Conservation (phyloP, 1,140 invertebrate genomes). For the Penaeus vannamei region DNA sequence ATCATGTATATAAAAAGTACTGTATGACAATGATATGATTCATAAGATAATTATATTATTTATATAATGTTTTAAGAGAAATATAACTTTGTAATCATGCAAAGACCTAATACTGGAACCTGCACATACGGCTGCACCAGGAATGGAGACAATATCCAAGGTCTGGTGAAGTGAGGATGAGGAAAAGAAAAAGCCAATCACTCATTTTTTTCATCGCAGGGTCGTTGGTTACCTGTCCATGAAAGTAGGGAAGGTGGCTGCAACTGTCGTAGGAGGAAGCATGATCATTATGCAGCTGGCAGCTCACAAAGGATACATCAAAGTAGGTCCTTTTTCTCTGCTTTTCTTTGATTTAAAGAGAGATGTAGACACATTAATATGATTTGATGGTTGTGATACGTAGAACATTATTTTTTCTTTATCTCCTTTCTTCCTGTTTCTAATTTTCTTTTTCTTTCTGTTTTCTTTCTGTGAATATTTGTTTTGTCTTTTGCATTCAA, state of each 20-base stretch:
- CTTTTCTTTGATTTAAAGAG: constrained; percentile 6
- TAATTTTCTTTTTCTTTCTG: background rate
- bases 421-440: background rate
- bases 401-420: constrained; percentile 73
- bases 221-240: constrained; percentile 89
- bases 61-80: too few species aligned
- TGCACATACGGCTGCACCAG: too few species aligned
- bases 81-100: too few species aligned
- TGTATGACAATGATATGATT: too few species aligned
- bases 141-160: background rate
- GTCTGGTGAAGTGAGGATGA: background rate
- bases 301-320: constrained; percentile 92
- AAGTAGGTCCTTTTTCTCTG: constrained; percentile 71
- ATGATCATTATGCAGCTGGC: constrained; percentile 92
- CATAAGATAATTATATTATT: too few species aligned
- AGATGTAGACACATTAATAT: constrained; percentile 27
- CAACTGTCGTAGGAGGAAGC: constrained; percentile 88
- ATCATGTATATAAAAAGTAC: too few species aligned
- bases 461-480: too few species aligned
- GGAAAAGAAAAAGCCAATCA: background rate
- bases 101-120: too few species aligned
- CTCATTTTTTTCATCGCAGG: constrained; percentile 72
- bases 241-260: constrained; percentile 92
- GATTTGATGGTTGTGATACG: too few species aligned
- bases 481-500: background rate